A percentile compares a stretch with the other conserved stretches of the same genome.
phyloP scores from a whole-genome alignment of 2,113 vertebrate species.

The Pao palembangensis region DNA sequence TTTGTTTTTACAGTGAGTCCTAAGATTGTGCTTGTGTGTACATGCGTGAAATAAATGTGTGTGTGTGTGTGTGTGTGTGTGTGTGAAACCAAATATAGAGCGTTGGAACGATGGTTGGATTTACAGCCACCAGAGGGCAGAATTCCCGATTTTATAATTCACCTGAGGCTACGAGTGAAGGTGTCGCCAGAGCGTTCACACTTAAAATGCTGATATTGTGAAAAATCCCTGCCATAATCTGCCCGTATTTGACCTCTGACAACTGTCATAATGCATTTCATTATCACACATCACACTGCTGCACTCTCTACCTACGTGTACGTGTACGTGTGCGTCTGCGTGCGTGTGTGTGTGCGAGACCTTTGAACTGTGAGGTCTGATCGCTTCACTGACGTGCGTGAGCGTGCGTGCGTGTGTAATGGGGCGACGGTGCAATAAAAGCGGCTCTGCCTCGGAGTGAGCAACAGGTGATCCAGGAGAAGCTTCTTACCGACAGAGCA shows the following conservation, averaged over 20 bases:
- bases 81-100: neutral
- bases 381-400: neutral
- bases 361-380: slow-evolving; percentile 34
- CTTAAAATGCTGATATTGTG: too few species aligned
- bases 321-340: neutral
- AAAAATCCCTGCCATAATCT: too few species aligned
- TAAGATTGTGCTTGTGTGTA: slow-evolving; percentile 15
- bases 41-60: neutral
- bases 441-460: neutral
- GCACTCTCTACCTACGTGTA: neutral
- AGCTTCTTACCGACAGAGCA: slow-evolving; percentile 15
- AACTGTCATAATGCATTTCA: too few species aligned
- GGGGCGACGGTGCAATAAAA: slow-evolving; percentile 56
- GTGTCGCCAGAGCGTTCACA: too few species aligned
- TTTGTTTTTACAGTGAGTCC: slow-evolving; percentile 23
- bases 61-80: neutral
- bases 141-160: neutral
- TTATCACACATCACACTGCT: too few species aligned
- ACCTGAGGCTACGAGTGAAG: too few species aligned
- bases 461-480: slow-evolving; percentile 57
- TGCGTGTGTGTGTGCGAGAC: slow-evolving; percentile 28
- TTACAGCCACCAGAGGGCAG: neutral
- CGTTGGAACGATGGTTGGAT: too few species aligned
- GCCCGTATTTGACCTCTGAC: too few species aligned
- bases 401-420: neutral